Conservation (phyloP, 2,113 vertebrate genomes). For the Cyanoliseus patagonus region DNA sequence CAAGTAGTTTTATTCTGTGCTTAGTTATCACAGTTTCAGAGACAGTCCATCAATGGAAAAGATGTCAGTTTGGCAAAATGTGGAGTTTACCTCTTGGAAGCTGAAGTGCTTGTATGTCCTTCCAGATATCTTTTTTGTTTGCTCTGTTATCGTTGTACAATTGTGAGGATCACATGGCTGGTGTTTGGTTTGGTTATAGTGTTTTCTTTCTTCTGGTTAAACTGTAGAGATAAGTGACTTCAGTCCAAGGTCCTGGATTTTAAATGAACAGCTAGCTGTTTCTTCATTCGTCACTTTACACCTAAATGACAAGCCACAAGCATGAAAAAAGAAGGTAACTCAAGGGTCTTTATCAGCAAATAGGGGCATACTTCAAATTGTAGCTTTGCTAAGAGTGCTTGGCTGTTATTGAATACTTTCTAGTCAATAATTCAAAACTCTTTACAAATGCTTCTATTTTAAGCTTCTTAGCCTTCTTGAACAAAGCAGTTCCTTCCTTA, state of each 20-base stretch:
- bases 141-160: background rate
- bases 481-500: background rate
- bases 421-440: background rate
- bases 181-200: background rate
- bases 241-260: constrained; percentile 40
- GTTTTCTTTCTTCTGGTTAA: constrained; percentile 35
- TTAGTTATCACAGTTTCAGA: background rate
- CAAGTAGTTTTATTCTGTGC: background rate
- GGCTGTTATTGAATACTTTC: background rate
- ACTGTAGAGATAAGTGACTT: background rate
- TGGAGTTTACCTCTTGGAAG: background rate
- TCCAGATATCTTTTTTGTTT: background rate
- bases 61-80: background rate
- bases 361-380: background rate
- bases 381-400: background rate
- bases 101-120: background rate
- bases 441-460: background rate
- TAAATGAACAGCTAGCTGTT: background rate
- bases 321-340: background rate
- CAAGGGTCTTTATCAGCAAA: background rate
- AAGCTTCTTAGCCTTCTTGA: background rate
- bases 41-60: background rate
- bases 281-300: background rate
- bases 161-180: background rate
- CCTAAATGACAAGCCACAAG: background rate